A percentile compares a stretch with the other conserved stretches of the same genome.
These are phyloP conservation scores for Onychomys leucogaster DNA, from an alignment of 2,797 vertebrate genomes.

Conservation along the genomic window DNA sequence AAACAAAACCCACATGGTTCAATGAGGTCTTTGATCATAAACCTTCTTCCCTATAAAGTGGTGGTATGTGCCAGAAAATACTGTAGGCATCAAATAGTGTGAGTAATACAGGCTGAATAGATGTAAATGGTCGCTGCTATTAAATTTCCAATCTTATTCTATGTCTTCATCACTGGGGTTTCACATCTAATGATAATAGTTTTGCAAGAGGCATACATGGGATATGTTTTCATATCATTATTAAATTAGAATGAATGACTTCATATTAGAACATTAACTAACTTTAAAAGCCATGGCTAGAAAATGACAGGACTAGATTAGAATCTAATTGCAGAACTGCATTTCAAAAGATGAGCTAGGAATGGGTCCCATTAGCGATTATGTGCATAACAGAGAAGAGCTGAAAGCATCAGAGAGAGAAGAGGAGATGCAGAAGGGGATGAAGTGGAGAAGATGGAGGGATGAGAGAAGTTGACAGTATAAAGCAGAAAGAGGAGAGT, in stretches of 20 bases:
- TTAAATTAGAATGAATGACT: conserved; percentile 52
- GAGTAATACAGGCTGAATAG: not conserved
- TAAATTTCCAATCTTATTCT: conserved; percentile 31
- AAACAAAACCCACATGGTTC: not conserved
- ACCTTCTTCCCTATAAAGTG: not conserved
- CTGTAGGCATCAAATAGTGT: conserved; percentile 9
- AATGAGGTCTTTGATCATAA: not conserved
- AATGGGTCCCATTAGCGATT: conserved; percentile 12
- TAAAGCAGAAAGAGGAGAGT: conserved; percentile 27
- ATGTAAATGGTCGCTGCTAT: not conserved
- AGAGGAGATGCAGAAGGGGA: not conserved
- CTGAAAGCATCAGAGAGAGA: not conserved
- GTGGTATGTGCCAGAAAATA: not conserved
- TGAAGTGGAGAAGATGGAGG: not conserved
- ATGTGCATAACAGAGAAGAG: not conserved
- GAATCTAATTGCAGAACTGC: conserved; percentile 37
- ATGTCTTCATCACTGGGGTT: conserved; percentile 16
- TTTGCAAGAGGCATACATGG: not conserved
- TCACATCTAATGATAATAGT: conserved; percentile 6
- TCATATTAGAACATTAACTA: conserved; percentile 52
- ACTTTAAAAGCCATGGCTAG: conserved; percentile 55
- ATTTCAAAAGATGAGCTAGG: conserved; percentile 54
- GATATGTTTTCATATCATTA: conserved; percentile 36
- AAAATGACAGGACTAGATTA: conserved; percentile 46
- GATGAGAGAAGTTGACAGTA: not conserved